These are phyloP conservation scores for Procapra przewalskii DNA, from an alignment of 2,113 vertebrate species.

Conservation along the genomic window DNA sequence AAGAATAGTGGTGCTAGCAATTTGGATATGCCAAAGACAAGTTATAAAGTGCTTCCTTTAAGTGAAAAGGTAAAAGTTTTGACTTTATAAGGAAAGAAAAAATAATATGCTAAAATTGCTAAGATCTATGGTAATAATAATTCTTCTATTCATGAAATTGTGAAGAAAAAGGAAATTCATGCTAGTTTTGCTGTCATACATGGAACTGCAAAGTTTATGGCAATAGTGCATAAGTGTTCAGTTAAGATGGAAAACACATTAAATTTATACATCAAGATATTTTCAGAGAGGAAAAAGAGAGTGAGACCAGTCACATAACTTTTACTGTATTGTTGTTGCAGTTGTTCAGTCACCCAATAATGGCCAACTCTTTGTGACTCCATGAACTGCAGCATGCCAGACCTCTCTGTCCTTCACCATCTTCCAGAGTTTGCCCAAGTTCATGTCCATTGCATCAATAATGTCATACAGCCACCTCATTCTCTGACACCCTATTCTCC, in stretches of 20 bases:
- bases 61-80: background rate
- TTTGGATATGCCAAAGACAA: background rate
- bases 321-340: background rate
- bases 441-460: background rate
- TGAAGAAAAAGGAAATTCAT: background rate
- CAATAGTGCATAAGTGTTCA: background rate
- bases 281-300: background rate
- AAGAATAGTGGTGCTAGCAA: background rate
- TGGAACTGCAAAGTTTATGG: background rate
- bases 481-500: background rate
- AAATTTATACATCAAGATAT: background rate
- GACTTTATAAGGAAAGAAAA: background rate
- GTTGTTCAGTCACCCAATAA: background rate
- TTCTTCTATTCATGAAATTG: background rate
- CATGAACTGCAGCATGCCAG: background rate
- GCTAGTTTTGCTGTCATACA: background rate
- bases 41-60: background rate
- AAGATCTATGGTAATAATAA: background rate
- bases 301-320: background rate
- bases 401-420: background rate
- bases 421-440: background rate
- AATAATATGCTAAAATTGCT: background rate
- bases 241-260: background rate
- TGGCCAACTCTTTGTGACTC: background rate
- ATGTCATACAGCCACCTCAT: background rate